Evolutionary conservation across 53 echinoderm and acorn worm species (phyloP).

Genomic region (Henricia sp.): DNA sequence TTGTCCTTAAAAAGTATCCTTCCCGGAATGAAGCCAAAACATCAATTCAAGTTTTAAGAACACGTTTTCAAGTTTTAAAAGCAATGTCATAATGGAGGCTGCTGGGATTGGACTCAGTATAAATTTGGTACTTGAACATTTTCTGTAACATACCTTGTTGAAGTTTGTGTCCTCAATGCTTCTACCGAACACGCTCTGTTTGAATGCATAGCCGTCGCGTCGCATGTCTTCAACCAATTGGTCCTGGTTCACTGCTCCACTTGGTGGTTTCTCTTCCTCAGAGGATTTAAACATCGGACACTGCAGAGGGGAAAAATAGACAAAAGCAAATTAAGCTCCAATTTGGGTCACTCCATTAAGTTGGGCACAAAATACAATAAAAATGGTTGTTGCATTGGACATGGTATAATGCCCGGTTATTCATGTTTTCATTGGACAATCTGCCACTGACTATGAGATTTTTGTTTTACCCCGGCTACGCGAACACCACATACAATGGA

Average conservation of each 20-base stretch:
- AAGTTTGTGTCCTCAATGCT: slow-evolving; percentile 60
- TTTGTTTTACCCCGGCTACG: too few species aligned
- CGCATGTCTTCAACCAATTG: slow-evolving; percentile 94
- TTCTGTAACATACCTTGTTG: slow-evolving; percentile 65
- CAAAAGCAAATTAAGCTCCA: too few species aligned
- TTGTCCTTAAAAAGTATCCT: too few species aligned
- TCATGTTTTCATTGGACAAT: too few species aligned
- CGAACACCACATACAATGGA: too few species aligned
- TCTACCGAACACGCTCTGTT: slow-evolving; percentile 88
- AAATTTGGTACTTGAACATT: too few species aligned
- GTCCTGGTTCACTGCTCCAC: slow-evolving; percentile 68
- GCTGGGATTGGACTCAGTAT: background rate
- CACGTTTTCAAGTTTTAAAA: background rate
- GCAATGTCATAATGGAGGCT: background rate
- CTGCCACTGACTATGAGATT: too few species aligned
- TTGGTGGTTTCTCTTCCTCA: slow-evolving; percentile 61
- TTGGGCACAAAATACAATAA: too few species aligned
- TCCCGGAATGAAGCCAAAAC: too few species aligned
- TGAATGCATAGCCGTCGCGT: slow-evolving; percentile 82
- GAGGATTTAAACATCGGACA: slow-evolving; percentile 83
- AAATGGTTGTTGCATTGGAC: too few species aligned
- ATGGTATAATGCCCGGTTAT: too few species aligned
- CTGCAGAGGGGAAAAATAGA: slow-evolving; percentile 4
- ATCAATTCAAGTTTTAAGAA: background rate
- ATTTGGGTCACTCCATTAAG: too few species aligned